Evolutionary conservation across 2,888 invertebrate genomes (phyloP), one percentile per base, ranked within the genome.

Genomic region (Pseudeuparius sepicola): DNA sequence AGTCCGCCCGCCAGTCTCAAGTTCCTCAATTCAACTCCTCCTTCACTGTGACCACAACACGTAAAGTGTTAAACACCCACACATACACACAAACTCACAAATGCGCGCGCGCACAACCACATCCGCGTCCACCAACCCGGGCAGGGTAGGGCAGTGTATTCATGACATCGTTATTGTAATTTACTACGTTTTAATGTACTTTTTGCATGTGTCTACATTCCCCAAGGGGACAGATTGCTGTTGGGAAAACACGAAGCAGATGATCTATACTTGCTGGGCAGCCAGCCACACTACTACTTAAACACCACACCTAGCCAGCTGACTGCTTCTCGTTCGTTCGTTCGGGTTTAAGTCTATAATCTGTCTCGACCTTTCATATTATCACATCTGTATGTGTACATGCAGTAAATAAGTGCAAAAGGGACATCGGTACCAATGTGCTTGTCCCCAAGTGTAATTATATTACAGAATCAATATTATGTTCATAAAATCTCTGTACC

Each of bases 61-160:
- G 37, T 40, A n/a, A n/a, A n/a, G n/a, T n/a, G n/a, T n/a, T n/a
- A n/a, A n/a, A n/a, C n/a, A n/a, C n/a, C n/a, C n/a, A n/a, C n/a
- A n/a, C n/a, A n/a, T n/a, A n/a, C n/a, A n/a, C n/a, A n/a, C n/a
- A n/a, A n/a, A n/a, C n/a, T n/a, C n/a, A n/a, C n/a, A n/a, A n/a
- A n/a, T n/a, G n/a, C n/a, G n/a, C n/a, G n/a, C n/a, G n/a, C n/a
- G n/a, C n/a, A n/a, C n/a, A n/a, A n/a, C n/a, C n/a, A n/a, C n/a
- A 45, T 41, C 39, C 41, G 42, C 37, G 58, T 58, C 58, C 59
- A 59, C 59, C 59, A 56, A 58, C 55, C 59, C 56, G 54, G 57
- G 56, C 57, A 55, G 55, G 58, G 56, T 57, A 49, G 55, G 54
- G 39, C 34, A 27, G 56, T 54, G 50, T 55, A 55, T 53, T 56